phyloP scores from a whole-genome alignment of 2,113 vertebrate species.

The Cebidichthys violaceus region DNA sequence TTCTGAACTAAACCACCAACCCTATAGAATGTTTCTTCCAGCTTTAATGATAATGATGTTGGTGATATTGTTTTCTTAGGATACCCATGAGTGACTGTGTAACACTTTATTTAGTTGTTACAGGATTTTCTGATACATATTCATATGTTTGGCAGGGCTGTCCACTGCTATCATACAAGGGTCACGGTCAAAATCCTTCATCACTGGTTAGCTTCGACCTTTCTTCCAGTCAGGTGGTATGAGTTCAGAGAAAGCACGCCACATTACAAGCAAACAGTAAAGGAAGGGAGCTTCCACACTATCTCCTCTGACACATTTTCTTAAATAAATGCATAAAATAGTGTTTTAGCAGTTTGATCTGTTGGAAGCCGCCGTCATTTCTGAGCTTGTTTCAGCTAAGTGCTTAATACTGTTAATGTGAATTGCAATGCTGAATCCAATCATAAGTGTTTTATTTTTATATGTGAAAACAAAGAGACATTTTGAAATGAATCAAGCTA shows the following conservation, averaged over 20 bases:
- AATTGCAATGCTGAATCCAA: slow-evolving; percentile 14
- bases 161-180: background rate
- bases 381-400: background rate
- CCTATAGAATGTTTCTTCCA: background rate
- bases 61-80: background rate
- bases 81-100: background rate
- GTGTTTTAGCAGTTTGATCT: background rate
- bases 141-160: background rate
- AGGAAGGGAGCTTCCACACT: background rate
- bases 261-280: background rate
- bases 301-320: background rate
- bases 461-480: slow-evolving; percentile 9
- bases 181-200: background rate
- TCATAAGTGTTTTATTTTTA: slow-evolving; percentile 37
- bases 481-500: background rate
- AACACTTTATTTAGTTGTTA: background rate
- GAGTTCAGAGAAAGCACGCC: background rate
- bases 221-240: background rate
- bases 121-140: background rate
- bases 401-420: background rate
- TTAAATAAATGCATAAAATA: background rate
- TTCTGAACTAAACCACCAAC: background rate
- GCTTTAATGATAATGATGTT: too few species aligned
- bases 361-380: background rate
- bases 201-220: background rate